Evolutionary conservation across 53 echinoderm and acorn worm genomes (phyloP).

Genomic region (Paracentrotus lividus): DNA sequence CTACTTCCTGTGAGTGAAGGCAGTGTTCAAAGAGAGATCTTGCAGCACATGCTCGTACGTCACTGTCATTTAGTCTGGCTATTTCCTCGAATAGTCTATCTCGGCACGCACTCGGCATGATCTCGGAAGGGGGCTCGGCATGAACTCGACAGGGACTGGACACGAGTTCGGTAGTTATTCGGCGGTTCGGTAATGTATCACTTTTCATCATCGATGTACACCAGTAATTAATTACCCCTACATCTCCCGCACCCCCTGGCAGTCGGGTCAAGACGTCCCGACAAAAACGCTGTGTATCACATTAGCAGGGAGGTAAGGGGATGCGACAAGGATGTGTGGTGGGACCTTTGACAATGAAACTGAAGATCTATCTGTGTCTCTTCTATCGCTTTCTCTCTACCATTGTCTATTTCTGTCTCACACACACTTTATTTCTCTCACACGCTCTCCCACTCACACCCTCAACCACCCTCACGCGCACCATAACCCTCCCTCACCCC

Average conservation of each 20-base stretch:
- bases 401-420: neutral
- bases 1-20: no score
- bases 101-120: neutral
- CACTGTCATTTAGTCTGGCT: neutral
- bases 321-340: neutral
- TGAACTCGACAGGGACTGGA: neutral
- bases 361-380: neutral
- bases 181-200: conserved; percentile 3
- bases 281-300: conserved; percentile 39
- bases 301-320: conserved; percentile 9
- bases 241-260: conserved; percentile 35
- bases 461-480: neutral
- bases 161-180: neutral
- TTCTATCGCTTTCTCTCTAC: neutral
- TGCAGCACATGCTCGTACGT: neutral
- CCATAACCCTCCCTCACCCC: no score
- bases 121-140: conserved; percentile 13
- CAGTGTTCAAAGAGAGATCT: neutral
- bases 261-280: conserved; percentile 34
- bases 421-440: neutral
- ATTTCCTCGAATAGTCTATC: conserved; percentile 23
- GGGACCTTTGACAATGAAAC: neutral
- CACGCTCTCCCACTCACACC: neutral
- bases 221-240: conserved; percentile 54
- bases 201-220: conserved; percentile 5